Base-by-base conservation (phyloP, 1,140 invertebrate genomes). In the Metaphire vulgaris region DNA sequence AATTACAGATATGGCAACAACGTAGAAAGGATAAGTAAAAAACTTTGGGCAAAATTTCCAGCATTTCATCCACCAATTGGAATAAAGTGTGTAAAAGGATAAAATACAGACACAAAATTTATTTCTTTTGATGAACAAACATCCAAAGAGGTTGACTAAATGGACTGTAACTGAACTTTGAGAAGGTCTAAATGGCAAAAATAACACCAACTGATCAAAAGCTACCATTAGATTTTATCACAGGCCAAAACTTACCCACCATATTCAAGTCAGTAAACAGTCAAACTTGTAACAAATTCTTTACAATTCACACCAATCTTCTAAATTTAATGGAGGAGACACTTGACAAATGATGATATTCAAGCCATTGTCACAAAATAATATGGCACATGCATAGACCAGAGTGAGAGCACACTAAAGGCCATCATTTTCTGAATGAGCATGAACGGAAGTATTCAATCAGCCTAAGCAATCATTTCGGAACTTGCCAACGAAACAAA, bases 61-160 rank as follows among this genome's bases (percentile, higher is more conserved):
- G 41, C 41, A 56, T 56, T 56, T 56, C 41, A 56, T 56, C 41
- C 41, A 56, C 21, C 41, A 56, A n/a, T n/a, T 56, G 41, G 21
- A 56, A 56, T 21, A 56, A 56, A 6, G 41, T 56, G 41, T 56
- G 41, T 6, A 56, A 56, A 56, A 56, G 41, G 41, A 56, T 56
- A 56, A 56, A 56, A 56, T n/a, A 56, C 41, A 56, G 41, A 56
- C 41, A 56, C 41, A 56, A 56, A 56, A 56, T 56, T 56, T 56
- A 56, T 56, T 56, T 56, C 41, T 56, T 56, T 56, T 56, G 41
- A 56, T 56, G 6, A 21, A 21, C 6, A 12, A 21, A 56, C 41
- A 56, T 56, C 41, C 6, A 56, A 21, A 56, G 6, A 56, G 41
- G 41, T 56, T 21, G 41, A 56, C 41, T 56, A 56, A 56, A 56